Percentiles rank a stretch among this genome's conserved stretches.
Conservation (phyloP, 2,797 vertebrate genomes). For the Carapus acus region DNA sequence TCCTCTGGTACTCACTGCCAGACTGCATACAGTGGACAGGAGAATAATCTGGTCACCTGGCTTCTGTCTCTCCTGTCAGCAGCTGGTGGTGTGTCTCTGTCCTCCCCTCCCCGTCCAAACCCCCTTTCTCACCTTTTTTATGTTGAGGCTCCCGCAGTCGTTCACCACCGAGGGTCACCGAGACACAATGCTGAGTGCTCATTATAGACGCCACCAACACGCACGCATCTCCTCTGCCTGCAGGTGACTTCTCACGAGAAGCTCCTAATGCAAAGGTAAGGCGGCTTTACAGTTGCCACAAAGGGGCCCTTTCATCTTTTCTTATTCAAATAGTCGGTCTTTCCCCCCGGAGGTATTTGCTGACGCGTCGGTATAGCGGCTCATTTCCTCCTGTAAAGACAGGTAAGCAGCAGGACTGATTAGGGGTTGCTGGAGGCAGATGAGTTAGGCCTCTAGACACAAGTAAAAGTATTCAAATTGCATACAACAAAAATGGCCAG, state of each 20-base stretch:
- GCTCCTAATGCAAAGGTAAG: slow-evolving; percentile 18
- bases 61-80: slow-evolving; percentile 38
- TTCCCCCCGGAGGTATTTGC: slow-evolving; percentile 48
- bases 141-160: slow-evolving; percentile 28
- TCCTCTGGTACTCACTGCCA: slow-evolving; percentile 47
- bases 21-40: slow-evolving; percentile 46
- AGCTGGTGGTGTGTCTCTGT: no score
- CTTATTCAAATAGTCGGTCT: slow-evolving; percentile 52
- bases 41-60: slow-evolving; percentile 66
- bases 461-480: no score
- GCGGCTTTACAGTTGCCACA: slow-evolving; percentile 40
- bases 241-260: slow-evolving; percentile 56
- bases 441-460: no score
- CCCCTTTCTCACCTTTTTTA: slow-evolving; percentile 34
- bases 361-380: slow-evolving; percentile 40
- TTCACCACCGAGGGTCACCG: slow-evolving; percentile 22
- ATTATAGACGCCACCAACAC: slow-evolving; percentile 19
- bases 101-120: slow-evolving; percentile 18
- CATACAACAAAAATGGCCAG: no score
- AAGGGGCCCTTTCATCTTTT: slow-evolving; percentile 68
- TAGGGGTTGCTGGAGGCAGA: no score
- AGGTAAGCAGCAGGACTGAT: slow-evolving; percentile 23
- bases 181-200: slow-evolving; percentile 7
- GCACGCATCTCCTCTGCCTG: slow-evolving; percentile 36
- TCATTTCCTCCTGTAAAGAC: slow-evolving; percentile 57